A percentile compares a stretch with the other conserved stretches of the same genome.
Conservation (phyloP, 2,113 vertebrate species). For the Myiagra hebetior region DNA sequence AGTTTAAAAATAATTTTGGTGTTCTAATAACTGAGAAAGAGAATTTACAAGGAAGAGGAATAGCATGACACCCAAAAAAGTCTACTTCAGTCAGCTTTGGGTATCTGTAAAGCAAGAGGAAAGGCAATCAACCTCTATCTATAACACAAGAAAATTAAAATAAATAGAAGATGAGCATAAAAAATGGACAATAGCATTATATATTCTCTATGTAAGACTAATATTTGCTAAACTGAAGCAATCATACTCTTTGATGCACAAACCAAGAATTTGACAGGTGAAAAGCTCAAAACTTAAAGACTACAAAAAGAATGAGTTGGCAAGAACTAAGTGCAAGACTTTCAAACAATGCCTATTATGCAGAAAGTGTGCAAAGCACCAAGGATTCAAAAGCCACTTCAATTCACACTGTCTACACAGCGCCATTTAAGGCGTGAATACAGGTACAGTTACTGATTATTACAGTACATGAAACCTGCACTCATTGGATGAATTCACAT, state of each 20-base stretch:
- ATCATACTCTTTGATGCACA: not conserved
- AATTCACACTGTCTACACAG: accelerated
- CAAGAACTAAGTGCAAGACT: not conserved
- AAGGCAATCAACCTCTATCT: not conserved
- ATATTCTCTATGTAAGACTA: not conserved
- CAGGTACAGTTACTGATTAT: not conserved
- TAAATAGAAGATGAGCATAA: not conserved
- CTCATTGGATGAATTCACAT: not conserved
- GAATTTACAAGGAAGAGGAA: not conserved
- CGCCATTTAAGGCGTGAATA: not conserved
- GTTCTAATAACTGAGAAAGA: not conserved
- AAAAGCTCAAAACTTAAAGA: not conserved
- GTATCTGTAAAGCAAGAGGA: not conserved
- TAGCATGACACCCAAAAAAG: not conserved
- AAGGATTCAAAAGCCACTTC: not conserved
- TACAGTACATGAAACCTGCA: not conserved
- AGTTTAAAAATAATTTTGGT: not conserved
- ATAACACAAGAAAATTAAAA: not conserved
- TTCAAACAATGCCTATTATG: not conserved
- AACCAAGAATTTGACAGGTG: not conserved
- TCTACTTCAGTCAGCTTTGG: not conserved
- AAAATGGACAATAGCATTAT: not conserved
- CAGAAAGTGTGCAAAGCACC: not conserved
- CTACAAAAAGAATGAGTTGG: accelerated
- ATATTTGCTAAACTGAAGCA: not conserved